These are phyloP conservation scores for Napeogenes sylphis DNA, from an alignment of 2,888 invertebrate species.

Conservation along the genomic window DNA sequence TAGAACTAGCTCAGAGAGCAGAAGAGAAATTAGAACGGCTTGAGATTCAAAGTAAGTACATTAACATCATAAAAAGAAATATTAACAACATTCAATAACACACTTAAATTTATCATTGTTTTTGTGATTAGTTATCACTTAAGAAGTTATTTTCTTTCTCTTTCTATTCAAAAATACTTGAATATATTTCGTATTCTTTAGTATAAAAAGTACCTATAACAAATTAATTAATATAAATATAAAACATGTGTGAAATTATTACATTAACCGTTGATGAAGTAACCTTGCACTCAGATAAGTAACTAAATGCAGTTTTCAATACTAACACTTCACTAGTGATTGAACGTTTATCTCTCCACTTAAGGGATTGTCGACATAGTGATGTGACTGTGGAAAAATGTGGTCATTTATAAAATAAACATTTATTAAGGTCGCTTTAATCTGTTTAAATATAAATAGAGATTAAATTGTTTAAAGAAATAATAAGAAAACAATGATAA, in stretches of 20 bases:
- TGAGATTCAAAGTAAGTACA: constrained; percentile 83
- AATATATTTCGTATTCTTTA: too few relatives aligned
- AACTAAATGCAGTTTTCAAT: constrained; percentile 45
- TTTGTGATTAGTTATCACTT: too few relatives aligned
- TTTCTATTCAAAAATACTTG: too few relatives aligned
- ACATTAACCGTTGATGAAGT: constrained; percentile 20
- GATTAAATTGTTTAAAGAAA: too few relatives aligned
- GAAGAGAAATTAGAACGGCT: constrained; percentile 79
- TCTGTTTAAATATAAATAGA: too few relatives aligned
- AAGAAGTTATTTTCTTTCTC: too few relatives aligned
- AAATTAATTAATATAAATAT: constrained; percentile 4
- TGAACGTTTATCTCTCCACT: constrained; percentile 39
- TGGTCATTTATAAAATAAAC: constrained; percentile 10
- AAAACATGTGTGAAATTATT: constrained; percentile 13
- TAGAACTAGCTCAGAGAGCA: constrained; percentile 80
- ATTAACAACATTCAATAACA: too few relatives aligned
- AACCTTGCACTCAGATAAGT: constrained; percentile 47
- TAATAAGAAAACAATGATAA: too few relatives aligned
- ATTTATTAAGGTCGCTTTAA: neutral
- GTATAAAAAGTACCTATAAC: neutral
- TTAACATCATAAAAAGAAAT: constrained; percentile 13
- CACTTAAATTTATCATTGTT: too few relatives aligned
- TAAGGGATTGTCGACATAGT: constrained; percentile 30
- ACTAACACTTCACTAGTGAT: constrained; percentile 34
- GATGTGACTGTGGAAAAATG: constrained; percentile 30